A percentile compares a stretch with the other conserved stretches of the same genome.
Evolutionary conservation across 1,140 invertebrate genomes (phyloP).

Genomic region (Dinoponera quadriceps): DNA sequence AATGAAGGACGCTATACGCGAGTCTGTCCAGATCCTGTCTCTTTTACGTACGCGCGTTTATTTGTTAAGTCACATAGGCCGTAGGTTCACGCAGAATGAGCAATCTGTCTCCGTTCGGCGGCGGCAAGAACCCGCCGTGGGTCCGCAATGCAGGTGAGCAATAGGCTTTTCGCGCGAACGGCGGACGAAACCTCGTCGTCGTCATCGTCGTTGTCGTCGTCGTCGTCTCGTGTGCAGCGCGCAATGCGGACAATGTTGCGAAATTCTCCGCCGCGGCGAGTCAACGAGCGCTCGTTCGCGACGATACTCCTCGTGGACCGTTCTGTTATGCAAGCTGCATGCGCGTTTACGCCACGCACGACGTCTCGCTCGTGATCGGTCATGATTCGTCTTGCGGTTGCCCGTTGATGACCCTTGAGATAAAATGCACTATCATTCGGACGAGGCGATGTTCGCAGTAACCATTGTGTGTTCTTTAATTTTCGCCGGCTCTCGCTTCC

Average conservation of each 20-base stretch:
- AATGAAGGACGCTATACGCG: slow-evolving; percentile 80
- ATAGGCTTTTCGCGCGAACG: neutral
- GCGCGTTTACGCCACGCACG: neutral
- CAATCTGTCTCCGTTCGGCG: slow-evolving; percentile 86
- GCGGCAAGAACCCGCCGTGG: slow-evolving; percentile 87
- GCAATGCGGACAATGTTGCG: slow-evolving; percentile 62
- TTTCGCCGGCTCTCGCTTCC: neutral
- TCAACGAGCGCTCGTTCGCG: neutral
- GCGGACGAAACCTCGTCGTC: neutral
- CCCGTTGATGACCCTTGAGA: slow-evolving; percentile 13
- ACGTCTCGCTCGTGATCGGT: neutral
- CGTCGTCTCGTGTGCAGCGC: slow-evolving; percentile 65
- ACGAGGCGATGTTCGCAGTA: neutral
- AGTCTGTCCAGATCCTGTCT: slow-evolving; percentile 42
- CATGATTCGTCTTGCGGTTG: neutral
- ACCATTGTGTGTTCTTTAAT: no score
- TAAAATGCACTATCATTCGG: neutral
- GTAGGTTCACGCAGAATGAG: slow-evolving; percentile 78
- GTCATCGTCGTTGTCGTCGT: neutral
- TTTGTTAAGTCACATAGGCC: neutral
- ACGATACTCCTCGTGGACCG: neutral
- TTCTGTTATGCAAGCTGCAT: neutral
- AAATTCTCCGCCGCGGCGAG: slow-evolving; percentile 50
- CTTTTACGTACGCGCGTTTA: slow-evolving; percentile 32
- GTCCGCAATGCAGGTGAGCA: slow-evolving; percentile 84